A percentile compares a stretch with the other conserved stretches of the same genome.
phyloP scores from a whole-genome alignment of 1,140 invertebrate species.

The Drosophila yakuba region DNA sequence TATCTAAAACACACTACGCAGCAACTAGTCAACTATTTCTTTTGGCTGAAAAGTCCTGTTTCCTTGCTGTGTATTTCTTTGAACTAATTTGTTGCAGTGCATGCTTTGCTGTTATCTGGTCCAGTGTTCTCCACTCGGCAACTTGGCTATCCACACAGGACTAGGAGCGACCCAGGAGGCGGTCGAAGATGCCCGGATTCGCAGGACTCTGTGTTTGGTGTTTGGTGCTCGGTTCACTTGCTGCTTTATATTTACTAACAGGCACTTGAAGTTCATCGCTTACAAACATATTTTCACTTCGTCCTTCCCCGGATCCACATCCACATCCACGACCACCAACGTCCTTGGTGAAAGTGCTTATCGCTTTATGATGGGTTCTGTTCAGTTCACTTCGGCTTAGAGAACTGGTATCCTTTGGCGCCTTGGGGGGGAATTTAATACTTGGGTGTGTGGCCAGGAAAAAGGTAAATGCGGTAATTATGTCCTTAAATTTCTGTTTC shows the following conservation, averaged over 20 bases:
- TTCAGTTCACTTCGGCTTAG: constrained; percentile 16
- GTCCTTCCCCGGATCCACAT: background rate
- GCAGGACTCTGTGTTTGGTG: constrained; percentile 16
- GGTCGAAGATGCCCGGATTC: constrained; percentile 30
- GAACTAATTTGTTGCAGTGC: background rate
- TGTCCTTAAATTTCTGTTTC: constrained; percentile 15
- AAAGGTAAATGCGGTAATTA: constrained; percentile 34
- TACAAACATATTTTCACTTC: constrained; percentile 63
- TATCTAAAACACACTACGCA: no score
- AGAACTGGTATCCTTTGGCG: constrained; percentile 21
- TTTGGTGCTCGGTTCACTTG: constrained; percentile 42
- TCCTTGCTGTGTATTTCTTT: no score
- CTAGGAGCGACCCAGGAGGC: constrained; percentile 14
- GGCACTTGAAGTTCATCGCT: constrained; percentile 64
- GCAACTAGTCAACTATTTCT: no score
- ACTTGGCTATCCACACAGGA: constrained; percentile 25
- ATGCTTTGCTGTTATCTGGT: constrained; percentile 17
- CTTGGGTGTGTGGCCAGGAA: constrained; percentile 16
- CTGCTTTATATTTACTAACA: constrained; percentile 66
- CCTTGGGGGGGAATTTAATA: constrained; percentile 15
- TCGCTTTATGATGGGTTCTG: constrained; percentile 50
- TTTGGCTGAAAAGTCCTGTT: no score
- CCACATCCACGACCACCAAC: background rate
- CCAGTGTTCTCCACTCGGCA: constrained; percentile 11
- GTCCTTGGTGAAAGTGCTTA: constrained; percentile 54